These are phyloP conservation scores for Zaprionus bogoriensis DNA, from an alignment of 2,888 invertebrate genomes.

Conservation along the genomic window DNA sequence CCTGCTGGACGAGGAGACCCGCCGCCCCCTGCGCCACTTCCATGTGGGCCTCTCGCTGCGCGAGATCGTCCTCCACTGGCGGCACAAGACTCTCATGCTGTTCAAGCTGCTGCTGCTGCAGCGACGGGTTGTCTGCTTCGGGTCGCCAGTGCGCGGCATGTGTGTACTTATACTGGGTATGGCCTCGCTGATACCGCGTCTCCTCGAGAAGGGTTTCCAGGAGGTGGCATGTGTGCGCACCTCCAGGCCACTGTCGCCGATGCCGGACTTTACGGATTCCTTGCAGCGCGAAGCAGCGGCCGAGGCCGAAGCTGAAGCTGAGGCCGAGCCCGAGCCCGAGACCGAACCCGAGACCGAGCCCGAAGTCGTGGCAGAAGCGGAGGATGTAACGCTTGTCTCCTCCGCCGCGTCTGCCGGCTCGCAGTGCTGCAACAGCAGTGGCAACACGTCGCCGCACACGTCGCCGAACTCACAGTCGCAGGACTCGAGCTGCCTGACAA, in stretches of 20 bases:
- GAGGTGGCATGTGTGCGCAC: conserved; percentile 92
- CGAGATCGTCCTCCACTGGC: conserved; percentile 85
- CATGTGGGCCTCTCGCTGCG: conserved; percentile 82
- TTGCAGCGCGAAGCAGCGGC: conserved; percentile 63
- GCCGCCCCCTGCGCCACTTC: conserved; percentile 84
- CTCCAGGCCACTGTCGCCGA: conserved; percentile 88
- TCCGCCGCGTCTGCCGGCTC: conserved; percentile 65
- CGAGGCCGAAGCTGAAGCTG: conserved; percentile 27
- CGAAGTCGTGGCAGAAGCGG: conserved; percentile 47
- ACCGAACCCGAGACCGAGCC: conserved; percentile 33
- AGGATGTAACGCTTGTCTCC: conserved; percentile 62
- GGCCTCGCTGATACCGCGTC: conserved; percentile 94
- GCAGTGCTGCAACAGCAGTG: conserved; percentile 65
- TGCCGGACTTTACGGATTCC: conserved; percentile 85
- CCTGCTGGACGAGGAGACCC: conserved; percentile 83
- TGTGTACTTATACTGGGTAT: conserved; percentile 94
- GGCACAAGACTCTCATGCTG: conserved; percentile 94
- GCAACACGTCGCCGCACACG: conserved; percentile 66
- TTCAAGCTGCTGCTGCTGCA: conserved; percentile 96
- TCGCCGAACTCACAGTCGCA: conserved; percentile 63
- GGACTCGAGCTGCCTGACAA: conserved; percentile 54
- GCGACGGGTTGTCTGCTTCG: conserved; percentile 94
- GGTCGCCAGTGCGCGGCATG: conserved; percentile 94
- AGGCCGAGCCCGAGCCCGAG: conserved; percentile 33
- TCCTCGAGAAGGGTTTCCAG: conserved; percentile 92